Base-by-base conservation (phyloP, 1,140 invertebrate species). In the Hylaeus anthracinus region DNA sequence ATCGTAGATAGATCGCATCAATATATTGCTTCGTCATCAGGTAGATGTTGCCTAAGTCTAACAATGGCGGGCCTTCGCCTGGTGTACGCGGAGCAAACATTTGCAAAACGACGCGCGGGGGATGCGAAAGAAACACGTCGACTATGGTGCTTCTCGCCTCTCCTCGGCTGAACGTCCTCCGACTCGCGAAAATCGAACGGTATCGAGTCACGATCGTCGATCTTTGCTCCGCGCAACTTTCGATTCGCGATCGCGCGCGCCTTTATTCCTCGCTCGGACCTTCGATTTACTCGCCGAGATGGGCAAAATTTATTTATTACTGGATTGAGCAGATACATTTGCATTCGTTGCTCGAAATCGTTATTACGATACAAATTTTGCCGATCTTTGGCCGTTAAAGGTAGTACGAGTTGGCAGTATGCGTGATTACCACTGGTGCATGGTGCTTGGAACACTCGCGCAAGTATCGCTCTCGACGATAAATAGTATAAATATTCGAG, bases 11-110 rank as follows among this genome's bases (percentile, higher is more conserved):
- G 74, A 89, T 85, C 82, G 85, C 88, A 85, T 86, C 85, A 58
- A 86, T 86, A 86, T 88, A 90, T 91, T 91, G 90, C 90, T 91
- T 91, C 82, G 82, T 91, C 83, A 86, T 91, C 90, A 91, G 90
- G 90, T 91, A 90, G 84, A 90, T 87, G 82, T 90, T 90, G 81
- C 85, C 84, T 90, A 90, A 89, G 83, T 74, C 88, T 90, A 90
- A 84, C 83, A 86, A 86, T 87, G 83, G 83, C 61, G 71, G 73
- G 72, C 79, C 74, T 26, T 75, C 82, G 73, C 48, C 3, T 14
- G 0, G 6, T 56, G 37, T 55, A 85, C 75, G 58, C 73, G 65
- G 64, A 39, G 58, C 65, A 72, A 64, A 12, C n/a, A 26, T 26
- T 37, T n/a, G 26, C 61, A 5, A 60, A 26, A n/a, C 26, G 8